Percentiles rank a stretch among this genome's conserved stretches.
These are phyloP conservation scores for Danionella cerebrum DNA, from an alignment of 2,113 vertebrate species.

Conservation along the genomic window DNA sequence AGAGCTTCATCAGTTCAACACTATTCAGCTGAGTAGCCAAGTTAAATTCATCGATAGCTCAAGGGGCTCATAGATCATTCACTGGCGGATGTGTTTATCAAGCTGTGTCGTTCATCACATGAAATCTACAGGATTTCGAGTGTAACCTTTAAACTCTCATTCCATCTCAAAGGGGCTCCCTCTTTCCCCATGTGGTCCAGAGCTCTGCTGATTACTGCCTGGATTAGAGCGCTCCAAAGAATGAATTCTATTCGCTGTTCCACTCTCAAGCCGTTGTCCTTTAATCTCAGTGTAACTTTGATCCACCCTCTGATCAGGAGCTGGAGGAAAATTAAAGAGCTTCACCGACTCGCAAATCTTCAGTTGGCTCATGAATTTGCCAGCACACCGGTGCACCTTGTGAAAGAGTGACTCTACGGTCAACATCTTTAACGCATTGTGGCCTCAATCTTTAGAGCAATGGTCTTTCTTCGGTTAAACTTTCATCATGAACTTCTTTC, in stretches of 20 bases:
- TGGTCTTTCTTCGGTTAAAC: not conserved
- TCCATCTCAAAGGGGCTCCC: constrained; percentile 3
- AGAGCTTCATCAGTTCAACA: constrained; percentile 16
- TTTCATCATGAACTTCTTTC: not conserved
- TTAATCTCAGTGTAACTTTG: constrained; percentile 65
- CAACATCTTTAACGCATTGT: not conserved
- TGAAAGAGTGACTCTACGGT: constrained; percentile 14
- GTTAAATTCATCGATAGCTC: constrained; percentile 24
- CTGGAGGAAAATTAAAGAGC: constrained; percentile 52
- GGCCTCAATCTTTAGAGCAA: not conserved
- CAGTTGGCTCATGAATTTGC: constrained; percentile 51
- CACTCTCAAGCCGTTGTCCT: constrained; percentile 42
- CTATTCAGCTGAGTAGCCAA: constrained; percentile 21
- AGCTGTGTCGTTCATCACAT: constrained; percentile 5
- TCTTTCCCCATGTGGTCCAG: constrained; percentile 23
- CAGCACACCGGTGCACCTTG: constrained; percentile 15
- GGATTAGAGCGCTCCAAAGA: constrained; percentile 23
- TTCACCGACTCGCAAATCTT: constrained; percentile 47
- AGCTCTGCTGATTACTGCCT: constrained; percentile 34
- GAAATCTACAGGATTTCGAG: constrained; percentile 22
- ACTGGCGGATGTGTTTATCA: not conserved
- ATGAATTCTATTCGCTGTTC: constrained; percentile 25
- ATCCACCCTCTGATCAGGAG: constrained; percentile 55
- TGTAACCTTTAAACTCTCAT: constrained; percentile 14
- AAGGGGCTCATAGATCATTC: constrained; percentile 17